Evolutionary conservation across 1,140 invertebrate genomes (phyloP).

Genomic region (Drosophila novamexicana): DNA sequence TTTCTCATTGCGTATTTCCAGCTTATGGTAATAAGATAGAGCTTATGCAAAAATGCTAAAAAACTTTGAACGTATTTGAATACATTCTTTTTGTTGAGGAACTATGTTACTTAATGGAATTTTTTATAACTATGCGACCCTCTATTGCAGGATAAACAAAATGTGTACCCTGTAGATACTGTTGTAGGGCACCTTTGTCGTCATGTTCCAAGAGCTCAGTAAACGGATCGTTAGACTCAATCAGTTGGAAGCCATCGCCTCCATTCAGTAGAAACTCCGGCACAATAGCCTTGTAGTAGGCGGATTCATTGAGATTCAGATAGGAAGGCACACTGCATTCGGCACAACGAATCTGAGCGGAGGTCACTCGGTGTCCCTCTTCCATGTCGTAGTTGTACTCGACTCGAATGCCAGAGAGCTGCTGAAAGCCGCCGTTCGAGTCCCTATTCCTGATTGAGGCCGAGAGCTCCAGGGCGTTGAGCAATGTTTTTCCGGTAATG

Average conservation of each 20-base stretch:
- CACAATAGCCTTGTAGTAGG: constrained; percentile 86
- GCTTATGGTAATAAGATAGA: too few species aligned
- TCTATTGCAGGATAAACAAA: constrained; percentile 85
- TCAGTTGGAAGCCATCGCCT: constrained; percentile 56
- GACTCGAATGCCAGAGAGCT: constrained; percentile 87
- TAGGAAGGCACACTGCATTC: constrained; percentile 85
- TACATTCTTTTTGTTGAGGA: too few species aligned
- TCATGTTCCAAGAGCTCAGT: constrained; percentile 25
- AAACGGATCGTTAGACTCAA: constrained; percentile 28
- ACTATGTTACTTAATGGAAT: not conserved
- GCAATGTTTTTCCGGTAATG: constrained; percentile 85
- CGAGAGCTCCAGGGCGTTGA: constrained; percentile 86
- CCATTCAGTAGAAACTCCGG: constrained; percentile 51
- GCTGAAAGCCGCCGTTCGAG: constrained; percentile 87
- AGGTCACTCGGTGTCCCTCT: constrained; percentile 84
- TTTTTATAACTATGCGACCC: constrained; percentile 81
- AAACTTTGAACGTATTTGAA: too few species aligned
- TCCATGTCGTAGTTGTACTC: constrained; percentile 85
- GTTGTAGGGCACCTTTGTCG: constrained; percentile 36
- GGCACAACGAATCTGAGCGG: constrained; percentile 85
- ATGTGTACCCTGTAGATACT: constrained; percentile 45
- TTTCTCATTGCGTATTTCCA: too few species aligned
- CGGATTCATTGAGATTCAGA: constrained; percentile 78
- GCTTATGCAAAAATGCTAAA: too few species aligned
- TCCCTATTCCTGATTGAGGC: constrained; percentile 85